Evolutionary conservation across 2,797 vertebrate genomes (phyloP).

Genomic region (Chaetodon trifasciatus): DNA sequence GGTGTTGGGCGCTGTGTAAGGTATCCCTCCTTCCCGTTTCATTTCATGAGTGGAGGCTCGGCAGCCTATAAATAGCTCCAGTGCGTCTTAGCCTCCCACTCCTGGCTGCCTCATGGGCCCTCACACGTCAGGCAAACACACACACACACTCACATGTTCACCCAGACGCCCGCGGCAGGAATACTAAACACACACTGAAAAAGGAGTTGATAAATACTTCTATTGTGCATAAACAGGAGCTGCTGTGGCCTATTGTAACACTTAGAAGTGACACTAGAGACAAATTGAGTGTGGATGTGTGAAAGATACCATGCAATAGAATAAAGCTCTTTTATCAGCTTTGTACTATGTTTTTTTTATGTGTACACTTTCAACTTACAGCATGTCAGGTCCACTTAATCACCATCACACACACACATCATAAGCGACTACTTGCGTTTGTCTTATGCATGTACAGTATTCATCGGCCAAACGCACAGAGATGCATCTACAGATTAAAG

Average conservation of each 20-base stretch:
- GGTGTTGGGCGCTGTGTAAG: slow-evolving; percentile 75
- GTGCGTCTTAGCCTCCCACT: slow-evolving; percentile 75
- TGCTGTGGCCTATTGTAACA: slow-evolving; percentile 17
- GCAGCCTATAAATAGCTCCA: slow-evolving; percentile 79
- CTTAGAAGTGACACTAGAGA: slow-evolving; percentile 12
- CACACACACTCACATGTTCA: slow-evolving; percentile 52
- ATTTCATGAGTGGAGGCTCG: slow-evolving; percentile 76
- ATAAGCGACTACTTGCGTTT: neutral
- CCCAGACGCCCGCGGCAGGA: slow-evolving; percentile 49
- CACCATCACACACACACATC: slow-evolving; percentile 1
- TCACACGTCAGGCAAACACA: slow-evolving; percentile 54
- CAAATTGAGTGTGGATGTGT: neutral
- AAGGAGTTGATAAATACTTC: slow-evolving; percentile 35
- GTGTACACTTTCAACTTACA: neutral
- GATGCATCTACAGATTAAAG: neutral
- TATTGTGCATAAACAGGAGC: slow-evolving; percentile 31
- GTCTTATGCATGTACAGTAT: neutral
- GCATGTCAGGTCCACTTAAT: slow-evolving; percentile 17
- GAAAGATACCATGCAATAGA: neutral
- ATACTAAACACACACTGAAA: slow-evolving; percentile 50
- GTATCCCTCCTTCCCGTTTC: slow-evolving; percentile 74
- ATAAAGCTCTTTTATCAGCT: neutral
- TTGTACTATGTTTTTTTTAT: neutral
- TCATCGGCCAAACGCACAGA: neutral
- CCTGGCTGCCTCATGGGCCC: slow-evolving; percentile 62